Evolutionary conservation across 2,888 invertebrate genomes (phyloP), one percentile per base, ranked within the genome.

Genomic region (Liodrosophila aerea): DNA sequence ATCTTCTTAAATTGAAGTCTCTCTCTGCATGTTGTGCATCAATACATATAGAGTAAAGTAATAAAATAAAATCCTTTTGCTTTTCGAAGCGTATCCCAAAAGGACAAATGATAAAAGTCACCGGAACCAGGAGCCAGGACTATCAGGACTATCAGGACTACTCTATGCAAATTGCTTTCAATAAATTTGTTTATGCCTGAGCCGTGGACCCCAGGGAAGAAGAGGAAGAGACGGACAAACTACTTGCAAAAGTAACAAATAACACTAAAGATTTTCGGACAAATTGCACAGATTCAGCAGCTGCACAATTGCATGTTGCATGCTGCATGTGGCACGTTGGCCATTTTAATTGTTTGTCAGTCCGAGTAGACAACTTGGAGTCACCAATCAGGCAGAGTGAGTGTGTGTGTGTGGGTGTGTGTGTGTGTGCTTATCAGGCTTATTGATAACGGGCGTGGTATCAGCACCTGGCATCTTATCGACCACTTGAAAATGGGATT

Each of bases 151-250:
- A n/a, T n/a, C n/a, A n/a, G n/a, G n/a, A n/a, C 82, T 76, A 30
- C 50, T 76, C 73, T 64, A 82, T 82, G 88, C 82, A 87, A 88
- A 88, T 88, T 84, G 78, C 75, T 80, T 80, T 77, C 80, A 77
- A 86, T 87, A 84, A 87, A 86, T 85, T 86, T 85, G 76, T 77
- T 66, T 63, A 49, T 51, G 63, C 64, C 57, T 51, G 57, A 33
- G 44, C 47, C 34, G 29, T 36, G 39, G n/a, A n/a, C 37, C 31
- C 9, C 13, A 43, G 16, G n/a, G 13, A 45, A 51, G 49, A 51
- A 52, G 56, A 61, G 43, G 52, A 58, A 60, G 73, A 51, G 56
- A 22, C n/a, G n/a, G 22, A 22, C 22, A 22, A 22, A 22, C 22
- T 5, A 22, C 22, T 5, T 22, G 22, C 22, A 22, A 22, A 22